Percentiles rank a stretch among this genome's conserved stretches.
These are phyloP conservation scores for Palythoa caribaeorum DNA, from an alignment of 92 coral and sea anemone genomes.

Conservation along the genomic window DNA sequence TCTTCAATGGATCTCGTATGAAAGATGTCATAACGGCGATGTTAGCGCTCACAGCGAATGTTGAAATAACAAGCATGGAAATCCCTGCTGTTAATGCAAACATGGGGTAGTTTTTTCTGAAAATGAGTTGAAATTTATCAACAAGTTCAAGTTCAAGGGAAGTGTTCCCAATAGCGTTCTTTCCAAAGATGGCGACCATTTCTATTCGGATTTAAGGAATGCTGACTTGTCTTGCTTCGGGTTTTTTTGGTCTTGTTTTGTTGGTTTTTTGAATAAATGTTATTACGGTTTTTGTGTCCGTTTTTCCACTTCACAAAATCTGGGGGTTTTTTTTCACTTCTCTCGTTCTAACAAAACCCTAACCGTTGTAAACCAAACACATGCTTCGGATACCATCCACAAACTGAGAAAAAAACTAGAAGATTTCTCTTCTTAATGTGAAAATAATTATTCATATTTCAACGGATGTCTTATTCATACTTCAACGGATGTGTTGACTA, in stretches of 20 bases:
- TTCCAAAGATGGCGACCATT: conserved; percentile 1
- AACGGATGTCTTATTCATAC: background rate
- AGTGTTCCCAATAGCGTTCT: conserved; percentile 7
- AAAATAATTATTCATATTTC: background rate
- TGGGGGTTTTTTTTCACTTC: too few relatives aligned
- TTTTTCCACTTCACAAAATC: too few relatives aligned
- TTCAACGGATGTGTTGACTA: background rate
- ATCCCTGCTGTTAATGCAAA: background rate
- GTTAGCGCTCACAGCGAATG: conserved; percentile 12
- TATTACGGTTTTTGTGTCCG: too few relatives aligned
- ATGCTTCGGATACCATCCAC: too few relatives aligned
- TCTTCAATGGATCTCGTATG: conserved; percentile 21
- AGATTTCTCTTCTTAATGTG: too few relatives aligned
- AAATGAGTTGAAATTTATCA: background rate
- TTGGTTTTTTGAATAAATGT: too few relatives aligned
- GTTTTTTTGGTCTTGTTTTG: too few relatives aligned
- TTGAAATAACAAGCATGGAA: background rate
- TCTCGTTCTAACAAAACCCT: too few relatives aligned
- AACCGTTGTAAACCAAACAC: too few relatives aligned
- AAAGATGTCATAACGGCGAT: background rate
- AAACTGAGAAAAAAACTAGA: too few relatives aligned
- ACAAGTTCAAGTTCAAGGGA: background rate
- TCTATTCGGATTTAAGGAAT: background rate
- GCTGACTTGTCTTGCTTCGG: background rate
- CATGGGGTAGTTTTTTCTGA: background rate